Conservation (phyloP, 2,797 vertebrate species). For the Chelon labrosus region DNA sequence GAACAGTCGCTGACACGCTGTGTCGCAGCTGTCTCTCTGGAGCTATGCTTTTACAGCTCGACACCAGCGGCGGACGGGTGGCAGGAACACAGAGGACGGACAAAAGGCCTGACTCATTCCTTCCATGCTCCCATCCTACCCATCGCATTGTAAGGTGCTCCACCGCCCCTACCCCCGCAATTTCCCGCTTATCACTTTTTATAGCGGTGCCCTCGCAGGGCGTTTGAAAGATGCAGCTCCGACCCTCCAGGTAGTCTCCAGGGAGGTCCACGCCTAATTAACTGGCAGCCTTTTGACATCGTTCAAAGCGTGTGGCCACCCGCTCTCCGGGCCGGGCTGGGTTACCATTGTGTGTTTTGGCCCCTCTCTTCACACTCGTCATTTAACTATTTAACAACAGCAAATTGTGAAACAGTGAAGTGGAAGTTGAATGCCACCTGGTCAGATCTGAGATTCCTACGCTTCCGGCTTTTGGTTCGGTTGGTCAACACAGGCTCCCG, state of each 20-base stretch:
- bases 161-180: background rate
- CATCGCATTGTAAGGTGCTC: conserved; percentile 36
- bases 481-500: conserved; percentile 8
- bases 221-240: conserved; percentile 36
- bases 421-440: conserved; percentile 52
- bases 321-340: conserved; percentile 45
- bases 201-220: conserved; percentile 17
- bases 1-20: conserved; percentile 59
- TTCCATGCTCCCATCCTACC: conserved; percentile 12
- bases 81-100: conserved; percentile 38
- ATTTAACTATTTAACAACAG: conserved; percentile 54
- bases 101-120: conserved; percentile 60
- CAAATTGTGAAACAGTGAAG: conserved; percentile 32
- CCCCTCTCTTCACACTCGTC: conserved; percentile 39
- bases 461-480: conserved; percentile 13
- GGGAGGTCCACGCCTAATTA: conserved; percentile 83
- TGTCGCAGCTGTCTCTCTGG: conserved; percentile 59
- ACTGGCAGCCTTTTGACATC: conserved; percentile 73
- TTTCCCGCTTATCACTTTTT: conserved; percentile 62
- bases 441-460: conserved; percentile 53
- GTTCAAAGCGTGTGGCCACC: conserved; percentile 66
- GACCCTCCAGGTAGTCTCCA: conserved; percentile 81
- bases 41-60: conserved; percentile 47
- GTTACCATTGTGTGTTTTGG: conserved; percentile 73
- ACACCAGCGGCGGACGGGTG: conserved; percentile 34